Evolutionary conservation across 1,140 invertebrate species (phyloP).

Genomic region (Anastatus disparis): DNA sequence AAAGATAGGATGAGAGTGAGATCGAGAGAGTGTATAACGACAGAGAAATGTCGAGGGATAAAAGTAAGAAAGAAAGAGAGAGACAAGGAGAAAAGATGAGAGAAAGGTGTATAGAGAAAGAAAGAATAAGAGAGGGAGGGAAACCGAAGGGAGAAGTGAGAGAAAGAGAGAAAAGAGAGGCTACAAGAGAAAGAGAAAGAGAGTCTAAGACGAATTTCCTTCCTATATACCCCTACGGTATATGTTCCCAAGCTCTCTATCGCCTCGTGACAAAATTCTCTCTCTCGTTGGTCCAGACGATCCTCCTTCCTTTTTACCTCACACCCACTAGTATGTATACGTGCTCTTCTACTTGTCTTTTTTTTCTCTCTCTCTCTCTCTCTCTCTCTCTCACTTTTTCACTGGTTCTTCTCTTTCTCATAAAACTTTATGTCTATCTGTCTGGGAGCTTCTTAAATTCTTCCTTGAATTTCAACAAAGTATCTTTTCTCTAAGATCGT

Average conservation of each 20-base stretch:
- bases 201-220: slow-evolving; percentile 50
- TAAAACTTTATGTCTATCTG: slow-evolving; percentile 36
- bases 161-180: slow-evolving; percentile 30
- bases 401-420: slow-evolving; percentile 14
- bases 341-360: slow-evolving; percentile 2
- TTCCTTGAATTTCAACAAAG: slow-evolving; percentile 35
- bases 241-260: slow-evolving; percentile 45
- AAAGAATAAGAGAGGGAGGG: slow-evolving; percentile 36
- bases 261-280: slow-evolving; percentile 39
- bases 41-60: slow-evolving; percentile 41
- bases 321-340: too few species aligned
- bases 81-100: slow-evolving; percentile 45
- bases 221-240: slow-evolving; percentile 47
- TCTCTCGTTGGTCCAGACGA: slow-evolving; percentile 32
- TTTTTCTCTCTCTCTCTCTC: slow-evolving; percentile 9
- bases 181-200: slow-evolving; percentile 21
- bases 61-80: slow-evolving; percentile 28
- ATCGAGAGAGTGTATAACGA: slow-evolving; percentile 46
- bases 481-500: slow-evolving; percentile 29
- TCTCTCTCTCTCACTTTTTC: slow-evolving; percentile 1
- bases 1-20: slow-evolving; percentile 39
- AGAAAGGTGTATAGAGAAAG: slow-evolving; percentile 22
- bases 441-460: slow-evolving; percentile 37
- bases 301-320: slow-evolving; percentile 29
- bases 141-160: slow-evolving; percentile 41